Evolutionary conservation across 2,888 invertebrate species (phyloP).

Genomic region (Rhagonycha lutea): DNA sequence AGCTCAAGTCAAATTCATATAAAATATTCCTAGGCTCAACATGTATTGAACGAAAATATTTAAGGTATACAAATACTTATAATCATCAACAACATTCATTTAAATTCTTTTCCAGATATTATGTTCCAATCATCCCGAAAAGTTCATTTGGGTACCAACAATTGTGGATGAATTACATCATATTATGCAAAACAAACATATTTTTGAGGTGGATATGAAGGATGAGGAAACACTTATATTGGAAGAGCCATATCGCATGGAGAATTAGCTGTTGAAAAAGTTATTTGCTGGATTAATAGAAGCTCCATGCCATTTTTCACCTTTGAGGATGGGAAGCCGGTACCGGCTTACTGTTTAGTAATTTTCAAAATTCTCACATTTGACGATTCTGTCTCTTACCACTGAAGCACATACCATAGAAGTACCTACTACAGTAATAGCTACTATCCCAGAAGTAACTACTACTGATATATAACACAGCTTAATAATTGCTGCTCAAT

Average conservation of each 20-base stretch:
- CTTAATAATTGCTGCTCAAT: no score
- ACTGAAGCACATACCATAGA: no score
- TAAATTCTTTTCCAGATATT: constrained; percentile 11
- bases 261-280: constrained; percentile 19
- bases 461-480: neutral
- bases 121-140: constrained; percentile 9
- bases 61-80: constrained; percentile 2
- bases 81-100: neutral
- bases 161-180: neutral
- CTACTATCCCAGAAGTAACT: neutral
- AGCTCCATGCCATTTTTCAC: constrained; percentile 9
- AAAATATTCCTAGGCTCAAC: constrained; percentile 13
- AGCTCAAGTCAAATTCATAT: constrained; percentile 7
- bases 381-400: neutral
- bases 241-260: constrained; percentile 13
- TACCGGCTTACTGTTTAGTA: no score
- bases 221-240: constrained; percentile 6
- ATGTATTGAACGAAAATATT: constrained; percentile 10
- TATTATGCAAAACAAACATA: constrained; percentile 8
- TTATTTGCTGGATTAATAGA: constrained; percentile 3
- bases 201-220: constrained; percentile 19
- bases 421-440: no score
- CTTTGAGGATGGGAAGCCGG: constrained; percentile 11
- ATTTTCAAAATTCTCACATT: constrained; percentile 19
- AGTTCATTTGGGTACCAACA: constrained; percentile 13